A percentile compares a stretch with the other conserved stretches of the same genome.
These are phyloP conservation scores for Gymnoscelis rufifasciata DNA, from an alignment of 2,888 invertebrate genomes.

Conservation along the genomic window DNA sequence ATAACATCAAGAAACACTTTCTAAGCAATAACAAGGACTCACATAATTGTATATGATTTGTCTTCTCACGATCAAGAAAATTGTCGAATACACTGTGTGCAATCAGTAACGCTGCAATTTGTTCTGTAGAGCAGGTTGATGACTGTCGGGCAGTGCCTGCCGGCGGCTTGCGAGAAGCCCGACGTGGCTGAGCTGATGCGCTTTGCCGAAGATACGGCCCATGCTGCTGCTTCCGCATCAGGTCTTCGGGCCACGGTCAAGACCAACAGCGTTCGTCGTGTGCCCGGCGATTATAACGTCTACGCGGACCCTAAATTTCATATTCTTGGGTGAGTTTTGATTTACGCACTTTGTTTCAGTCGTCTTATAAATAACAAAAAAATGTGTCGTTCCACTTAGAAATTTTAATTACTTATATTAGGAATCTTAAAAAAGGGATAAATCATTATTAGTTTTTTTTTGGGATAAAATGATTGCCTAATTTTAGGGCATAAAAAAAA, in stretches of 20 bases:
- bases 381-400: too few species aligned
- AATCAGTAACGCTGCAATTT: constrained; percentile 10
- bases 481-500: too few species aligned
- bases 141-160: constrained; percentile 87
- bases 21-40: too few species aligned
- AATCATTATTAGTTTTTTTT: too few species aligned
- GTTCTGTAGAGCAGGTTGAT: constrained; percentile 81
- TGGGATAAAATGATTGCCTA: too few species aligned
- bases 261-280: constrained; percentile 80
- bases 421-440: too few species aligned
- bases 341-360: too few species aligned
- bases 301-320: constrained; percentile 82
- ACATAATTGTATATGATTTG: too few species aligned
- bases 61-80: too few species aligned
- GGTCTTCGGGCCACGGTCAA: constrained; percentile 67
- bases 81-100: background rate
- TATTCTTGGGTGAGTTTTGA: constrained; percentile 81
- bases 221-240: constrained; percentile 41
- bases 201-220: constrained; percentile 51
- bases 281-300: constrained; percentile 84
- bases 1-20: too few species aligned
- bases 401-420: too few species aligned
- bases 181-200: constrained; percentile 71
- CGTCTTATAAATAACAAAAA: too few species aligned
- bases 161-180: constrained; percentile 80